Evolutionary conservation across 2,888 invertebrate species (phyloP).

Genomic region (Tipula unca): DNA sequence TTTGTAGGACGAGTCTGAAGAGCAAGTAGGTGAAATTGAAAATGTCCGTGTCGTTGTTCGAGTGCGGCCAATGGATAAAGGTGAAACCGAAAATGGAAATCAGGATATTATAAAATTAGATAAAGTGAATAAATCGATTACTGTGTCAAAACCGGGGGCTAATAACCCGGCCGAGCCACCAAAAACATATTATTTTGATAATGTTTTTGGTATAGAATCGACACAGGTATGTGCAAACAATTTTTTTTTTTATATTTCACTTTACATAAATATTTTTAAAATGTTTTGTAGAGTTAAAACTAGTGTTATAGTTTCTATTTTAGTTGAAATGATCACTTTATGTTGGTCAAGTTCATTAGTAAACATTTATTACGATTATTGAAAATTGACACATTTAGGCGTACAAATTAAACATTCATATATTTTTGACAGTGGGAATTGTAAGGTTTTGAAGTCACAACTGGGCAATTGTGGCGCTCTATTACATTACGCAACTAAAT

Average conservation of each 20-base stretch:
- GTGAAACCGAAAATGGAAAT: conserved; percentile 65
- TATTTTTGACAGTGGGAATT: background rate
- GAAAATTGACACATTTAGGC: background rate
- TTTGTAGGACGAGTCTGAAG: conserved; percentile 24
- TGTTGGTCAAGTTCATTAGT: background rate
- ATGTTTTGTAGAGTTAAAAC: background rate
- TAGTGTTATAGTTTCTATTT: background rate
- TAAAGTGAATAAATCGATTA: conserved; percentile 65
- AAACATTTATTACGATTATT: background rate
- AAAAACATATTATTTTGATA: conserved; percentile 90
- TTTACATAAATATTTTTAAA: no score
- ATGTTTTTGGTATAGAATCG: conserved; percentile 80
- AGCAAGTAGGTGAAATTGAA: conserved; percentile 58
- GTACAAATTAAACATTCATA: background rate
- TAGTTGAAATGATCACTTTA: background rate
- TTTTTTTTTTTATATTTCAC: no score
- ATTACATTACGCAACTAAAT: background rate
- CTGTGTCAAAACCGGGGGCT: conserved; percentile 65
- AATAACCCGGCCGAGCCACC: conserved; percentile 61
- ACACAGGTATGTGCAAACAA: conserved; percentile 58
- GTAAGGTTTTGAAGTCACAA: background rate
- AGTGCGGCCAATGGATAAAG: conserved; percentile 83
- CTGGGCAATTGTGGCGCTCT: background rate
- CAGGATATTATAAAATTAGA: conserved; percentile 70
- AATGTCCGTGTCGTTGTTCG: conserved; percentile 95